These are phyloP conservation scores for Linyphia triangularis DNA, from an alignment of 2,888 invertebrate genomes.

Conservation along the genomic window DNA sequence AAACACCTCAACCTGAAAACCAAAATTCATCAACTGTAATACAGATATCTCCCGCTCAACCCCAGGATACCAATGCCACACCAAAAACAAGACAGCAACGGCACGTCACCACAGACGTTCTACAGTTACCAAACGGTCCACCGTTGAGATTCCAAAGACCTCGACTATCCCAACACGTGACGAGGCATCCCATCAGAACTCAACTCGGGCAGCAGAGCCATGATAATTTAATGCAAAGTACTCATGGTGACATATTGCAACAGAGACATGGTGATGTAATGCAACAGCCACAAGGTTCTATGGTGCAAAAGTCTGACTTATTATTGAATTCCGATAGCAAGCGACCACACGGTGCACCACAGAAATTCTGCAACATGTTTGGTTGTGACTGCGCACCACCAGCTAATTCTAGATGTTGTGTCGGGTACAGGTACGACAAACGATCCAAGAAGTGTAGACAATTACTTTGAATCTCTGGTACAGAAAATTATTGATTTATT, in stretches of 20 bases:
- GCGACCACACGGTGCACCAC: not conserved
- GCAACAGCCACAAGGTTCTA: too few species aligned
- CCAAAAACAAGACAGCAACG: not conserved
- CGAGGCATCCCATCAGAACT: not conserved
- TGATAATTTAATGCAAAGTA: not conserved
- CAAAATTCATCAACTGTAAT: too few species aligned
- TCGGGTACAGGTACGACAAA: conserved; percentile 17
- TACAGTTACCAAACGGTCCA: not conserved
- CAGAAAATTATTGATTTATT: not conserved
- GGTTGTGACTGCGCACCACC: conserved; percentile 24
- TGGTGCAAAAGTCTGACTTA: too few species aligned
- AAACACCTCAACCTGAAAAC: too few species aligned
- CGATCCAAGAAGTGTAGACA: not conserved
- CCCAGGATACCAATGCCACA: too few species aligned
- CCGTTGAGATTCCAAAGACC: not conserved
- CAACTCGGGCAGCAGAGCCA: not conserved
- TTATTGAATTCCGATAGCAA: not conserved
- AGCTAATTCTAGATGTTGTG: conserved; percentile 2
- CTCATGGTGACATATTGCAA: too few species aligned
- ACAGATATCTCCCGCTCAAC: too few species aligned
- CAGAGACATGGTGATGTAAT: not conserved
- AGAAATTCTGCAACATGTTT: conserved; percentile 6
- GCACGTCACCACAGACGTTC: not conserved
- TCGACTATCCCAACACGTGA: not conserved
- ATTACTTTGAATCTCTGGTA: not conserved